A percentile compares a stretch with the other conserved stretches of the same genome.
Evolutionary conservation across 1,140 invertebrate genomes (phyloP).

Genomic region (Aplysia californica): DNA sequence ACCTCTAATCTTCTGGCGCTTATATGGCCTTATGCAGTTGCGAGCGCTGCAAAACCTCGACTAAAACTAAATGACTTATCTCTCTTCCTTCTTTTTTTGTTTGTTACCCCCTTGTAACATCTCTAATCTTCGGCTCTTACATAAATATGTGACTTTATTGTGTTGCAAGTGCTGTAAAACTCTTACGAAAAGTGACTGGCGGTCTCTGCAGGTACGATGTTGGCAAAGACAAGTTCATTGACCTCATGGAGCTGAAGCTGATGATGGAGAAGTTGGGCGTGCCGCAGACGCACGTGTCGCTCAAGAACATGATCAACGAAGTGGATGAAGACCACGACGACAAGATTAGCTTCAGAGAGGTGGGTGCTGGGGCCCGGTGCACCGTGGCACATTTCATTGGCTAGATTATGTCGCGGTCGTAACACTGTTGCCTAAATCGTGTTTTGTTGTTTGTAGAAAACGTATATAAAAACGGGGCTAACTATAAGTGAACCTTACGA

Average conservation of each 20-base stretch:
- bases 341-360: slow-evolving; percentile 91
- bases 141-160: too few relatives aligned
- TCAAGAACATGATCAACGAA: slow-evolving; percentile 90
- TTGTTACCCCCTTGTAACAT: too few relatives aligned
- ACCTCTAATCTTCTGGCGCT: too few relatives aligned
- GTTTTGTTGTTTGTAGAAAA: not conserved
- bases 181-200: too few relatives aligned
- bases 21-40: too few relatives aligned
- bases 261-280: slow-evolving; percentile 98
- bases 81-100: slow-evolving; percentile 29
- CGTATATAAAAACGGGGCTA: not conserved
- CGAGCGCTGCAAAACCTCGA: too few relatives aligned
- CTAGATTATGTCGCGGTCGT: too few relatives aligned
- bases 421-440: too few relatives aligned
- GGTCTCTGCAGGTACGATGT: slow-evolving; percentile 94
- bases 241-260: slow-evolving; percentile 87
- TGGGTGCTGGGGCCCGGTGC: too few relatives aligned
- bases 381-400: too few relatives aligned
- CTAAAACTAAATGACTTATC: slow-evolving; percentile 16
- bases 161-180: too few relatives aligned
- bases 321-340: slow-evolving; percentile 92
- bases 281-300: slow-evolving; percentile 91
- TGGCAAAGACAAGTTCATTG: slow-evolving; percentile 87
- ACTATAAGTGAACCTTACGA: not conserved
- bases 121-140: too few relatives aligned